These are phyloP conservation scores for Drosophila insularis DNA, from an alignment of 1,140 invertebrate species.

Conservation along the genomic window DNA sequence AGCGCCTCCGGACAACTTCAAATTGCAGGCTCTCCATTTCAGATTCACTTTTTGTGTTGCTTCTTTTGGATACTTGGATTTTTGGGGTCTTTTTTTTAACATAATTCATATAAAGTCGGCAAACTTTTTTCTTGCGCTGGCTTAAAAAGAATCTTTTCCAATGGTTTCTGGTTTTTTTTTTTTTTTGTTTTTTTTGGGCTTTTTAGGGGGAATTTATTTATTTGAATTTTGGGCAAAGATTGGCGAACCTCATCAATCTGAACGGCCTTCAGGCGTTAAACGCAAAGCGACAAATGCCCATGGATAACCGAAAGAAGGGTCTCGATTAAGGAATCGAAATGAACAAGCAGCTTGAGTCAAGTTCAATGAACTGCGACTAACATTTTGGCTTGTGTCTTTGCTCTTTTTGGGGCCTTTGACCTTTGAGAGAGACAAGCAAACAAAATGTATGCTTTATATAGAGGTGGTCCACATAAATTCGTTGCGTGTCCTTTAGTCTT, in stretches of 20 bases:
- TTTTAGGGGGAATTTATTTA: conserved; percentile 43
- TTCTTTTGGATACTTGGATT: neutral
- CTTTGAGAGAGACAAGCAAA: neutral
- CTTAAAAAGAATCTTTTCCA: conserved; percentile 22
- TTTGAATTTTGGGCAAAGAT: conserved; percentile 48
- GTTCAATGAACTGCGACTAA: conserved; percentile 66
- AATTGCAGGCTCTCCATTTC: conserved; percentile 71
- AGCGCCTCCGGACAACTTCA: conserved; percentile 44
- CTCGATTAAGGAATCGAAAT: conserved; percentile 73
- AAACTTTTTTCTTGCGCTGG: conserved; percentile 24
- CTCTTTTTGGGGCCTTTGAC: conserved; percentile 30
- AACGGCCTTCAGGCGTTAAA: conserved; percentile 72
- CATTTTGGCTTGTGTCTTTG: conserved; percentile 59
- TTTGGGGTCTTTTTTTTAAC: conserved; percentile 18
- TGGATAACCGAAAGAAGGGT: conserved; percentile 19
- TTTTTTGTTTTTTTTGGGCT: too few species aligned
- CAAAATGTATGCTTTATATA: conserved; percentile 31
- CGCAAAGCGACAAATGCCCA: conserved; percentile 69
- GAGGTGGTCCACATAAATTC: conserved; percentile 76
- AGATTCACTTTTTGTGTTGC: conserved; percentile 67
- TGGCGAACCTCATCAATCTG: conserved; percentile 69
- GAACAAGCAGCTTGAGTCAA: conserved; percentile 56
- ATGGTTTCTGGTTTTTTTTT: conserved; percentile 8
- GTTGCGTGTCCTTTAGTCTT: conserved; percentile 78
- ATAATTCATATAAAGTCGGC: conserved; percentile 66